Evolutionary conservation across 1,140 invertebrate genomes (phyloP), one percentile per base, ranked within the genome.

Genomic region (Procambarus clarkii): DNA sequence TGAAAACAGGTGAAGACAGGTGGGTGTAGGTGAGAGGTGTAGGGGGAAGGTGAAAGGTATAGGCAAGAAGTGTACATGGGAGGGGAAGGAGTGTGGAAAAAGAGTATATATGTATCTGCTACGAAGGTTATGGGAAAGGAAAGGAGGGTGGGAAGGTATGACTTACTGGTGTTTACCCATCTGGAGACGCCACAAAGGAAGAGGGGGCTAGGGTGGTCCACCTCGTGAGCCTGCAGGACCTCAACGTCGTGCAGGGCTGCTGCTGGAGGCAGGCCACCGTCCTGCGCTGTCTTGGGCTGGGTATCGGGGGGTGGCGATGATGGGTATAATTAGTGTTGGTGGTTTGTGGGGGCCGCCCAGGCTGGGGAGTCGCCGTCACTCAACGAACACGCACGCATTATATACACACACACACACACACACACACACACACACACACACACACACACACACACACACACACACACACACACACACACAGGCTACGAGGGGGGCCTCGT

Each of bases 321-420:
- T 74, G 64, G 46, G 64, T 74, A 74, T 85, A 74, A 85, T 85
- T 74, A 85, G 83, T 85, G 83, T 34, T 71, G 69, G 60, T 85
- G 64, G 64, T 60, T 74, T 60, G 64, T 48, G 44, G 46, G 69
- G 13, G 15, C 60, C 64, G n/a, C 15, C 69, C 64, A n/a, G 83
- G 83, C 60, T 85, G 58, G 69, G 83, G 7, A 74, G 83, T n/a
- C 24, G 64, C 44, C 64, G 58, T 85, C 58, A 64, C 15, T 54
- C 50, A 54, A 54, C 3, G 15, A 18, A 76, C n/a, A 76, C 69
- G 48, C 15, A 69, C 64, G 60, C 58, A 69, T n/a, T 21, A 34
- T 0, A 74, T 9, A 85, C 64, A 85, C 45, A 76, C 45, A 74
- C 64, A 74, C 64, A 48, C 64, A 44, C 83, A 85, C 44, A 74